Conservation (phyloP, 2,888 invertebrate genomes). For the Hydropsyche betteni region DNA sequence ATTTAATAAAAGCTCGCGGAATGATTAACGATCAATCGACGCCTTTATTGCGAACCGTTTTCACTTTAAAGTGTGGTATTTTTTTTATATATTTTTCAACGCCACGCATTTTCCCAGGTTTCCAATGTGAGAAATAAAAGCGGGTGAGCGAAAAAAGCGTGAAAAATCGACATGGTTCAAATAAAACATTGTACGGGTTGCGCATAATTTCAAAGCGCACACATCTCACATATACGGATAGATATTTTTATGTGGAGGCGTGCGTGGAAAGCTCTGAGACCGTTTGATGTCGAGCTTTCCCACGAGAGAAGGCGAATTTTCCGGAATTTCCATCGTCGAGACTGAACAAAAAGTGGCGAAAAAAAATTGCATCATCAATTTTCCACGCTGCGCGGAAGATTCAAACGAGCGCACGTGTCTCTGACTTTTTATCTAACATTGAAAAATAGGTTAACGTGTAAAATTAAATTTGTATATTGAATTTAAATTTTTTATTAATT, state of each 20-base stretch:
- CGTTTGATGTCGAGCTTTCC: background rate
- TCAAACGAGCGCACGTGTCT: background rate
- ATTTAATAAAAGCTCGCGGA: constrained; percentile 1
- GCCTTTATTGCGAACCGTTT: constrained; percentile 1
- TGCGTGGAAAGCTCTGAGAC: background rate
- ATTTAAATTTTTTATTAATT: too few relatives aligned
- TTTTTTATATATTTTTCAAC: background rate
- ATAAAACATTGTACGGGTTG: constrained; percentile 19
- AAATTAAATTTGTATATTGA: too few relatives aligned
- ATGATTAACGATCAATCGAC: background rate
- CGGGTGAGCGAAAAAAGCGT: background rate
- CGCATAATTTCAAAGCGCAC: constrained; percentile 11
- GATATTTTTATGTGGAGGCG: constrained; percentile 1
- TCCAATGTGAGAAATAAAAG: background rate
- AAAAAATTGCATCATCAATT: constrained; percentile 18
- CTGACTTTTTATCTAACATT: background rate
- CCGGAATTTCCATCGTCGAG: background rate
- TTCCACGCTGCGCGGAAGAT: background rate
- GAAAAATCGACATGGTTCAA: constrained; percentile 1
- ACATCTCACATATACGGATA: too few relatives aligned
- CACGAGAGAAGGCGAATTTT: constrained; percentile 12
- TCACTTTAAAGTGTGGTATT: background rate
- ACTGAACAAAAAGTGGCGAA: background rate
- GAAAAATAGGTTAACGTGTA: too few relatives aligned
- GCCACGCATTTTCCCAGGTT: background rate